A percentile compares a stretch with the other conserved stretches of the same genome.
These are phyloP conservation scores for Sterna hirundo DNA, from an alignment of 2,113 vertebrate genomes.

Conservation along the genomic window DNA sequence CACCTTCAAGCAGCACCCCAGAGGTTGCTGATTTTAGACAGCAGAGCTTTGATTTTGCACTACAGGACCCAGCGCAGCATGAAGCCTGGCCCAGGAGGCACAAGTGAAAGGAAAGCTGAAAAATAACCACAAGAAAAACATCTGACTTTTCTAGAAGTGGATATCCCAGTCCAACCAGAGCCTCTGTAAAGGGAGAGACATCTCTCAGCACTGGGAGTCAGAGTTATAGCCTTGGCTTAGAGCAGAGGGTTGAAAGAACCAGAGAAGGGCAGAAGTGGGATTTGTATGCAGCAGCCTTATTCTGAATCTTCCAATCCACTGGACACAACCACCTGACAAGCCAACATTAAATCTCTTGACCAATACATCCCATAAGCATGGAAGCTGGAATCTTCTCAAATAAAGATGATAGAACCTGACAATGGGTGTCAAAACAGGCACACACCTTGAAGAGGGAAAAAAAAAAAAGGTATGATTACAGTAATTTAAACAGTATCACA, in stretches of 20 bases:
- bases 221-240: neutral
- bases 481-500: neutral
- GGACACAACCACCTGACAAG: neutral
- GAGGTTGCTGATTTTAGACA: neutral
- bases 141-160: neutral
- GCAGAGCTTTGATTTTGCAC: neutral
- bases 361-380: neutral
- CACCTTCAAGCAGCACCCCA: neutral
- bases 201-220: neutral
- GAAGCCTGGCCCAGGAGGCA: neutral
- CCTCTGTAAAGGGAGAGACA: accelerated
- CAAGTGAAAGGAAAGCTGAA: neutral
- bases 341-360: neutral
- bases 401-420: neutral
- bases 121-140: neutral
- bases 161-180: neutral
- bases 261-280: neutral
- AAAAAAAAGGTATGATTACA: neutral
- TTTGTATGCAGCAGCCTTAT: neutral
- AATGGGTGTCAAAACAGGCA: neutral
- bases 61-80: neutral
- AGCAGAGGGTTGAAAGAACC: neutral
- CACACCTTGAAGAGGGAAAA: neutral
- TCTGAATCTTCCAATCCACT: neutral
- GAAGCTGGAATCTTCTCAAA: neutral